Evolutionary conservation across 1,140 invertebrate genomes (phyloP).

Genomic region (Episyrphus balteatus): DNA sequence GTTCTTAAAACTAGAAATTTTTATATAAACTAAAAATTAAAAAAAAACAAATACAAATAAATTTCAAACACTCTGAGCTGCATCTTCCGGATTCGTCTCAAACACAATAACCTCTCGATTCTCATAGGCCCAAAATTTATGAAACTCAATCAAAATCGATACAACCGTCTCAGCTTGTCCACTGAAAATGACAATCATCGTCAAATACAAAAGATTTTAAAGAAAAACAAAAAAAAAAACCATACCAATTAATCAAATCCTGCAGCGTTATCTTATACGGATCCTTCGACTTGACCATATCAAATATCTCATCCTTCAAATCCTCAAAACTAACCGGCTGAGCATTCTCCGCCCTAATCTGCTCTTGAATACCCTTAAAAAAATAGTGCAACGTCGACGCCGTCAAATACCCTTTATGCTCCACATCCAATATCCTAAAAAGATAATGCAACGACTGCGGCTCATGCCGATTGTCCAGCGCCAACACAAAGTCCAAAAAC

Average conservation of each 20-base stretch:
- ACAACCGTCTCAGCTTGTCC: slow-evolving; percentile 89
- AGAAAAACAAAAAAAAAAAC: too few relatives aligned
- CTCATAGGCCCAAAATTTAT: slow-evolving; percentile 95
- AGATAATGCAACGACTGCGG: slow-evolving; percentile 85
- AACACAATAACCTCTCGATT: slow-evolving; percentile 57
- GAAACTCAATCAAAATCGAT: slow-evolving; percentile 88
- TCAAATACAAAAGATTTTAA: too few relatives aligned
- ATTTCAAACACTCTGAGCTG: too few relatives aligned
- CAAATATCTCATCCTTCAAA: slow-evolving; percentile 95
- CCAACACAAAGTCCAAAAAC: slow-evolving; percentile 89
- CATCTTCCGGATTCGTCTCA: too few relatives aligned
- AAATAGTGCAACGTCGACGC: slow-evolving; percentile 88
- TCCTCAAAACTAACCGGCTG: slow-evolving; percentile 85
- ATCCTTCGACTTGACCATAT: slow-evolving; percentile 88
- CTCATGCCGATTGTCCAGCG: slow-evolving; percentile 84
- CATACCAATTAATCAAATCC: slow-evolving; percentile 54
- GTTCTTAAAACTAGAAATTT: too few relatives aligned
- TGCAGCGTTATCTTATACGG: slow-evolving; percentile 75
- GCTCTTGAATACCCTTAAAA: slow-evolving; percentile 85
- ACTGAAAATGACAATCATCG: slow-evolving; percentile 38
- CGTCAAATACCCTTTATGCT: slow-evolving; percentile 77
- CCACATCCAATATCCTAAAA: slow-evolving; percentile 85
- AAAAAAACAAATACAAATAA: too few relatives aligned
- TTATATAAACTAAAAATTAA: too few relatives aligned
- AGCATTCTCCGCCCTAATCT: slow-evolving; percentile 72